Evolutionary conservation across 2,113 vertebrate genomes (phyloP), one percentile per base, ranked within the genome.

Genomic region (Mola mola): DNA sequence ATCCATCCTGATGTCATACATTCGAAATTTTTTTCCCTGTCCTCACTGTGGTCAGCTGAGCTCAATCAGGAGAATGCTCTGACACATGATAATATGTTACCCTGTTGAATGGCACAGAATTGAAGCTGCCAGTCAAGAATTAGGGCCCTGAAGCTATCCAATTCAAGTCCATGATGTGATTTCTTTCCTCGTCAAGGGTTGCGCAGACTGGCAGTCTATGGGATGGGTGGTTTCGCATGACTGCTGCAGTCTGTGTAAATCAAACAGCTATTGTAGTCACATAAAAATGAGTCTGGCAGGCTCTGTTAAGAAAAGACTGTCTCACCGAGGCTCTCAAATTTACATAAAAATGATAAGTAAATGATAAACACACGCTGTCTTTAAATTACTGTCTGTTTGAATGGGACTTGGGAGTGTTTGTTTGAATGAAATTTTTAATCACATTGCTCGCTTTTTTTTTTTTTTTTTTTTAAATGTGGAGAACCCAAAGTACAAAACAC

Each of bases 111-210:
- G 75, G 51, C 53, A 66, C 72, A 75, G 78, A 78, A 84, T 72
- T 75, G 76, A 75, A 77, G 65, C 86, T 87, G 84, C 72, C 86
- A 84, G 84, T 89, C 88, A 87, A 68, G 57, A 69, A 25, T 48
- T 67, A 58, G 69, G 46, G 72, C 74, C 64, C 82, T 64, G 66
- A 59, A 82, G 82, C 88, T 77, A 87, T 87, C 88, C 86, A 89
- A 85, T 85, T 69, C 64, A 70, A 79, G 75, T 78, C 70, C 66
- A 78, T 79, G 66, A 66, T 77, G 79, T 77, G 72, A 61, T 79
- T 76, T 66, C 70, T 51, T 47, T 17, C 22, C 44, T 52, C 64
- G 61, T 79, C 62, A 29, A 69, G 57, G 62, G 47, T 49, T 61
- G 71, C 73, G 78, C 49, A 36, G 66, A 36, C 81, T 70, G 79